Conservation (phyloP, 1,140 invertebrate genomes). For the Saxidomus purpurata region DNA sequence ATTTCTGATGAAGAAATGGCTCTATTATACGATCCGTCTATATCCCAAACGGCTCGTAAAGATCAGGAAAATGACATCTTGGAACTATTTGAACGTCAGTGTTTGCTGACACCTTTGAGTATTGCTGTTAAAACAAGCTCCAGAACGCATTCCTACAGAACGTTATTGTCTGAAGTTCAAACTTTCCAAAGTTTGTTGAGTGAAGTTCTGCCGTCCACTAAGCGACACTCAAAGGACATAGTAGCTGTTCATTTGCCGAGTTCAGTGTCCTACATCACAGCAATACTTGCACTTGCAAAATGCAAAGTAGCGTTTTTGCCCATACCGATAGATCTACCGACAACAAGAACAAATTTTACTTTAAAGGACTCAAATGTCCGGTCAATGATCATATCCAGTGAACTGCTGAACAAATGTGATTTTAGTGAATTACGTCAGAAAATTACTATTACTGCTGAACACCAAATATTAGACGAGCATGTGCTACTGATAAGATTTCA, state of each 20-base stretch:
- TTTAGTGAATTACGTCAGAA: conserved; percentile 39
- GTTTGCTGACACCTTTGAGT: conserved; percentile 46
- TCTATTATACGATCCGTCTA: conserved; percentile 58
- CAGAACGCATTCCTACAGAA: conserved; percentile 35
- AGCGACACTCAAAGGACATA: background rate
- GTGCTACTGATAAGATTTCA: conserved; percentile 53
- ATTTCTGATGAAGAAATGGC: conserved; percentile 66
- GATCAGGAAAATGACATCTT: background rate
- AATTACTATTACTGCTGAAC: conserved; percentile 9
- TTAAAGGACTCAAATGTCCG: conserved; percentile 67
- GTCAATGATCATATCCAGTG: conserved; percentile 65
- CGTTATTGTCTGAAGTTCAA: too few species aligned
- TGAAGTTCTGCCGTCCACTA: background rate
- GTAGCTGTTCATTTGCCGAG: conserved; percentile 74
- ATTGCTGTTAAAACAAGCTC: conserved; percentile 69
- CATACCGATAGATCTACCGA: conserved; percentile 71
- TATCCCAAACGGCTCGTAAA: background rate
- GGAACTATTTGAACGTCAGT: conserved; percentile 60
- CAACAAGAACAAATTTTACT: conserved; percentile 69
- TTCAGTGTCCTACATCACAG: conserved; percentile 72
- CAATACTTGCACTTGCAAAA: conserved; percentile 65
- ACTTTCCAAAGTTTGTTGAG: conserved; percentile 11
- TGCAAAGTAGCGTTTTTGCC: conserved; percentile 69
- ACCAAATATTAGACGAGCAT: conserved; percentile 10
- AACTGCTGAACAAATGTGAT: conserved; percentile 27